These are phyloP conservation scores for Saguinus imperator DNA, from an alignment of 2,113 vertebrate species.

Conservation along the genomic window DNA sequence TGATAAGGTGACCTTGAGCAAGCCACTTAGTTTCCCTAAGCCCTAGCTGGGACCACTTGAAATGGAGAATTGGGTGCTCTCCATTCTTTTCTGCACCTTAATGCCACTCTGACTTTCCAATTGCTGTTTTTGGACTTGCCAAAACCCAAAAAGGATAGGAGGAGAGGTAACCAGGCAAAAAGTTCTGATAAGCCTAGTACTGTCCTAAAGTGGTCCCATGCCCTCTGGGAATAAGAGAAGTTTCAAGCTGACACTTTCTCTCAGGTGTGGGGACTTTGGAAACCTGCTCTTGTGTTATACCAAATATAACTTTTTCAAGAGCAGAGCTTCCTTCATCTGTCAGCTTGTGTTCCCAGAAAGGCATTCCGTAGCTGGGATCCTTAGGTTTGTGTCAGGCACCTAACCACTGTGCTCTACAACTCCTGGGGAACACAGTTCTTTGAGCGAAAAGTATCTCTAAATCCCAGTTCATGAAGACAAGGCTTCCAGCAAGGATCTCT, in stretches of 20 bases:
- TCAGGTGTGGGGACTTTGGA: background rate
- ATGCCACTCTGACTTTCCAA: background rate
- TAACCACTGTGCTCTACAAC: background rate
- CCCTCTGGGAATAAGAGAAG: background rate
- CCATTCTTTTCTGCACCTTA: background rate
- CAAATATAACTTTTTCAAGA: background rate
- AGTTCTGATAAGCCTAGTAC: background rate
- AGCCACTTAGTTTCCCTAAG: background rate
- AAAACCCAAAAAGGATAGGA: background rate
- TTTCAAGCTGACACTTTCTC: background rate
- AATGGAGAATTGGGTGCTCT: background rate
- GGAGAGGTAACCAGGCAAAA: background rate
- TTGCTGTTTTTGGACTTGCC: background rate
- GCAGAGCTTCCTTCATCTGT: background rate
- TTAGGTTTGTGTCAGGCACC: background rate
- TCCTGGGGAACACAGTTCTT: background rate
- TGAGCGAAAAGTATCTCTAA: background rate
- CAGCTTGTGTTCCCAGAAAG: background rate
- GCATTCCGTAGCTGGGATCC: background rate
- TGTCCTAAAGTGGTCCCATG: fast-evolving
- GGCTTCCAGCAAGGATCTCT: background rate
- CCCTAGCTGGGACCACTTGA: background rate
- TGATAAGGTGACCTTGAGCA: background rate
- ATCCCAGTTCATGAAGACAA: background rate
- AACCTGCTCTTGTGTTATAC: background rate